Conservation (phyloP, 2,797 vertebrate genomes). For the Galago senegalensis region DNA sequence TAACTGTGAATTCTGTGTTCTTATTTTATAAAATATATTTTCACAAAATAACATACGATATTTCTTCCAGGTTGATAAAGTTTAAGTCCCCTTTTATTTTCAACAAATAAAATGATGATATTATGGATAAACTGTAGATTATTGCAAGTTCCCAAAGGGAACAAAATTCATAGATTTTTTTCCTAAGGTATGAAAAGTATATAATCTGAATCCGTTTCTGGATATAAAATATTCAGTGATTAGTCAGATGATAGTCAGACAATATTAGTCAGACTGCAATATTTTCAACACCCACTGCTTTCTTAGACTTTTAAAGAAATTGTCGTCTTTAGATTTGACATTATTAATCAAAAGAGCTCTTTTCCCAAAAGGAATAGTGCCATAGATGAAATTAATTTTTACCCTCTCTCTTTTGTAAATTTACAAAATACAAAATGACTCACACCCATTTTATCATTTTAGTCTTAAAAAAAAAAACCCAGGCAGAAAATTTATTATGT, state of each 20-base stretch:
- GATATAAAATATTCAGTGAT: background rate
- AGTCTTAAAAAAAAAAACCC: background rate
- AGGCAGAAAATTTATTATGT: background rate
- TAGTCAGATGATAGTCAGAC: background rate
- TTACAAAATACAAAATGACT: background rate
- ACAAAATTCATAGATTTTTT: background rate
- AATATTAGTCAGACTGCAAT: background rate
- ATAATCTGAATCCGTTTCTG: background rate
- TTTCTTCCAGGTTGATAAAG: background rate
- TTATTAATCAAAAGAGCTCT: background rate
- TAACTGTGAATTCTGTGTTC: background rate
- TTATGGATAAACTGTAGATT: background rate
- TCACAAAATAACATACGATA: background rate
- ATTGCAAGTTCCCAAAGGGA: background rate
- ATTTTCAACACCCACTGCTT: background rate
- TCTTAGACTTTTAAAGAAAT: background rate
- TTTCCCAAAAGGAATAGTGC: background rate
- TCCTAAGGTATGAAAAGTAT: background rate
- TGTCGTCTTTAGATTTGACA: background rate
- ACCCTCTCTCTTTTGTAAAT: background rate
- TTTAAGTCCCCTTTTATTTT: background rate
- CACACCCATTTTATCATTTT: background rate
- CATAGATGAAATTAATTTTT: background rate
- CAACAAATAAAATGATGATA: background rate
- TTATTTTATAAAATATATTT: background rate